phyloP scores from a whole-genome alignment of 2,888 invertebrate species.

The Chloroclysta siterata region DNA sequence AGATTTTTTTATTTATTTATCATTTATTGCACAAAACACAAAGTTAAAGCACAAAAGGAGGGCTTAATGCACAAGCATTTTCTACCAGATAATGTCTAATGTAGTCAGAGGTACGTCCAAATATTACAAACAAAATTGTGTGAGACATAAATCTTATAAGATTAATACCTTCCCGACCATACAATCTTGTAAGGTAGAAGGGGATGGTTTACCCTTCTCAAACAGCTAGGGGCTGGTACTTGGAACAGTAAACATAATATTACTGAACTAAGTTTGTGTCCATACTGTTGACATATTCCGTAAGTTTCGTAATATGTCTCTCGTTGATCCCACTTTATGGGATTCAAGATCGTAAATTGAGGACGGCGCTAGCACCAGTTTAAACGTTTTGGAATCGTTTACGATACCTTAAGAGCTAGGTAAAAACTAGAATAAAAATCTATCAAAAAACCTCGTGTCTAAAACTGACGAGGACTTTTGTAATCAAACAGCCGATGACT shows the following conservation, averaged over 20 bases:
- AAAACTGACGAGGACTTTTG: too few species aligned
- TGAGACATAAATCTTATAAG: background rate
- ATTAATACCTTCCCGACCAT: background rate
- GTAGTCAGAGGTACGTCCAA: too few species aligned
- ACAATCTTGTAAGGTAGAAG: conserved; percentile 1
- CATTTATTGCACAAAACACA: too few species aligned
- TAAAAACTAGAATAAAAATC: too few species aligned
- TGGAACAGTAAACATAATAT: conserved; percentile 7
- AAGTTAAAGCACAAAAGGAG: too few species aligned
- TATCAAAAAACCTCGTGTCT: too few species aligned
- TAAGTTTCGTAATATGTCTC: conserved; percentile 24
- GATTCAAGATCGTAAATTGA: background rate
- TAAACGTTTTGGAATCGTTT: background rate
- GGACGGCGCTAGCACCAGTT: background rate
- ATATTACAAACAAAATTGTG: background rate
- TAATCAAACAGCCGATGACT: too few species aligned
- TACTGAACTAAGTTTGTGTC: conserved; percentile 9
- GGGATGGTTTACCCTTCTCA: conserved; percentile 6
- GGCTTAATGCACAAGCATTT: too few species aligned
- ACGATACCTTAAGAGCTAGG: background rate
- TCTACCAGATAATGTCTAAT: too few species aligned
- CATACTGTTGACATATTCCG: conserved; percentile 5
- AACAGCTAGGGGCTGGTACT: background rate
- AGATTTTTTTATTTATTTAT: too few species aligned
- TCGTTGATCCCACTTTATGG: background rate